Evolutionary conservation across 2,888 invertebrate species (phyloP).

Genomic region (Diploptera punctata): DNA sequence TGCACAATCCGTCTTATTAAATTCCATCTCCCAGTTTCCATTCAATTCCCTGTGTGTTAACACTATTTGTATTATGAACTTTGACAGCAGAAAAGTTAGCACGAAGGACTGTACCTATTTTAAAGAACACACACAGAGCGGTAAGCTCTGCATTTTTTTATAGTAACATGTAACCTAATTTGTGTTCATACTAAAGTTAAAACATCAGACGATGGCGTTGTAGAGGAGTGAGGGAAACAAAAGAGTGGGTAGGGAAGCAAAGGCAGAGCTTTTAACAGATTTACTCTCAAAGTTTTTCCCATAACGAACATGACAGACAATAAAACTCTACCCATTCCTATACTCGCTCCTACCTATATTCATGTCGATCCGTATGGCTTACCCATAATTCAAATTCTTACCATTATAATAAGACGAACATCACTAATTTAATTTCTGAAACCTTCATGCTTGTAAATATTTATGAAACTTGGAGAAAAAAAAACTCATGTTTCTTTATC

Average conservation of each 20-base stretch:
- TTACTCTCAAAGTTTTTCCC: constrained; percentile 26
- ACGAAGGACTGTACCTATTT: too few species aligned
- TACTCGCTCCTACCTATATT: background rate
- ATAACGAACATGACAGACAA: constrained; percentile 36
- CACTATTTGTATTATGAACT: too few species aligned
- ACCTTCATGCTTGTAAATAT: background rate
- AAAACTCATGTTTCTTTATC: too few species aligned
- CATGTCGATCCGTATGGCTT: background rate
- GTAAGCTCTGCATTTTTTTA: background rate
- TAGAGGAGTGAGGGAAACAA: too few species aligned
- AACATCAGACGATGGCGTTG: constrained; percentile 15
- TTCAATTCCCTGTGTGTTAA: too few species aligned
- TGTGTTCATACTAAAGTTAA: constrained; percentile 29
- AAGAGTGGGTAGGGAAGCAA: background rate
- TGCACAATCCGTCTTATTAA: too few species aligned
- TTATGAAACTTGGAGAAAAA: too few species aligned
- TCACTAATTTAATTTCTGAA: background rate
- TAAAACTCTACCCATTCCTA: constrained; percentile 22
- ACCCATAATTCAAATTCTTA: background rate
- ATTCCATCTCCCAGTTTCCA: too few species aligned
- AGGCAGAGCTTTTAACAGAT: constrained; percentile 25
- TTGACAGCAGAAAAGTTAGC: too few species aligned
- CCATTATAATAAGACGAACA: background rate
- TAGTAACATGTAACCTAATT: constrained; percentile 28
- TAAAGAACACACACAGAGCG: too few species aligned